Evolutionary conservation across 2,113 vertebrate species (phyloP).

Genomic region (Corapipo altera): DNA sequence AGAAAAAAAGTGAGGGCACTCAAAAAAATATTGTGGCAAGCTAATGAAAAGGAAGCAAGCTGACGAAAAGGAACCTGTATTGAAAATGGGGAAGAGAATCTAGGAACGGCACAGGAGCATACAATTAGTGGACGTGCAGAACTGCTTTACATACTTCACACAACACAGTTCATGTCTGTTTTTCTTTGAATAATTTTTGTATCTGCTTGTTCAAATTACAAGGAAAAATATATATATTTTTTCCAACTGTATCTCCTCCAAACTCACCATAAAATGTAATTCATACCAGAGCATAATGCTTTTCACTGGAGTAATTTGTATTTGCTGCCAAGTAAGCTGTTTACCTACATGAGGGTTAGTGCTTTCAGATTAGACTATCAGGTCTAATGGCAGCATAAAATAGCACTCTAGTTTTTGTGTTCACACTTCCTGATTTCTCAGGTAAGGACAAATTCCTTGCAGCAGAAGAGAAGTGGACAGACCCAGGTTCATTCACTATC

Average conservation of each 20-base stretch:
- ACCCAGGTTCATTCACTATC: rapidly evolving
- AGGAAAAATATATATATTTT: rapidly evolving
- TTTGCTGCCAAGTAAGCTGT: neutral
- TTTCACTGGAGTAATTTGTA: neutral
- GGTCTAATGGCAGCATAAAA: neutral
- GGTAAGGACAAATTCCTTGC: neutral
- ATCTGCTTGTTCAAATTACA: neutral
- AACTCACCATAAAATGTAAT: neutral
- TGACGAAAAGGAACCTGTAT: neutral
- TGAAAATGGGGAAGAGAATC: neutral
- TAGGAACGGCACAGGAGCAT: neutral
- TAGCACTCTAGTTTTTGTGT: neutral
- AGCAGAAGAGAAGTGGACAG: neutral
- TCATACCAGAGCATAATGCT: neutral
- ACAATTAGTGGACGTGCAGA: neutral
- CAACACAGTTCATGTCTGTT: neutral
- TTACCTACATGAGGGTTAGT: neutral
- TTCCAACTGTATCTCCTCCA: neutral
- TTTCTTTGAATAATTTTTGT: neutral
- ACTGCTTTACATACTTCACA: neutral
- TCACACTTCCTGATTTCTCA: neutral
- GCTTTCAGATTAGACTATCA: neutral
- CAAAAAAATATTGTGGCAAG: neutral
- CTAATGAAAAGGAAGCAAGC: neutral
- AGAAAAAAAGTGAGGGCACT: neutral